Evolutionary conservation across 2,888 invertebrate species (phyloP).

Genomic region (Cinara cedri): DNA sequence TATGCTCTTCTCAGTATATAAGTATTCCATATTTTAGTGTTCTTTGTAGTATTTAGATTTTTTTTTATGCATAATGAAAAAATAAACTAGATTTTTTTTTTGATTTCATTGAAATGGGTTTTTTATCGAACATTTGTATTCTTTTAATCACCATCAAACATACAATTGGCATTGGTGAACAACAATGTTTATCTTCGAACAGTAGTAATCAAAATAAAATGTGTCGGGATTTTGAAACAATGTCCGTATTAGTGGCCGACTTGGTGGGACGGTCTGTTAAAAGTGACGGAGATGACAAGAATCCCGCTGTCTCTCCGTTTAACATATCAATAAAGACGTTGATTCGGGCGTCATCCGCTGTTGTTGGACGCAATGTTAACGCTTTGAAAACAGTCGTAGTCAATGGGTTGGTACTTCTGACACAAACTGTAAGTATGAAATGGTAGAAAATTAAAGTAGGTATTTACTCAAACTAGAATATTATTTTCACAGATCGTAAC

Average conservation of each 20-base stretch:
- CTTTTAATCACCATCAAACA: background rate
- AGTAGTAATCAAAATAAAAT: background rate
- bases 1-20: background rate
- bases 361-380: conserved; percentile 20
- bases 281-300: background rate
- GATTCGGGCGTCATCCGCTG: conserved; percentile 31
- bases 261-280: conserved; percentile 17
- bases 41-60: background rate
- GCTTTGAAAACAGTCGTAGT: conserved; percentile 18
- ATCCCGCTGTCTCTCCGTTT: background rate
- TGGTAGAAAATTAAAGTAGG: background rate
- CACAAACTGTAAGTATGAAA: conserved; percentile 20
- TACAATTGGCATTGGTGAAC: background rate
- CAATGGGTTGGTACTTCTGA: conserved; percentile 39
- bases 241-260: conserved; percentile 42
- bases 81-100: no score
- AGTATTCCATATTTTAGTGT: background rate
- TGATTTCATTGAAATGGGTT: conserved; percentile 16
- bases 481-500: background rate
- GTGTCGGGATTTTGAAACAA: conserved; percentile 27
- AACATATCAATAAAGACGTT: conserved; percentile 14
- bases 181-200: conserved; percentile 16
- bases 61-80: no score
- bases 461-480: background rate
- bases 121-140: conserved; percentile 25